Evolutionary conservation across 2,797 vertebrate genomes (phyloP).

Genomic region (Phylloscopus collybita): DNA sequence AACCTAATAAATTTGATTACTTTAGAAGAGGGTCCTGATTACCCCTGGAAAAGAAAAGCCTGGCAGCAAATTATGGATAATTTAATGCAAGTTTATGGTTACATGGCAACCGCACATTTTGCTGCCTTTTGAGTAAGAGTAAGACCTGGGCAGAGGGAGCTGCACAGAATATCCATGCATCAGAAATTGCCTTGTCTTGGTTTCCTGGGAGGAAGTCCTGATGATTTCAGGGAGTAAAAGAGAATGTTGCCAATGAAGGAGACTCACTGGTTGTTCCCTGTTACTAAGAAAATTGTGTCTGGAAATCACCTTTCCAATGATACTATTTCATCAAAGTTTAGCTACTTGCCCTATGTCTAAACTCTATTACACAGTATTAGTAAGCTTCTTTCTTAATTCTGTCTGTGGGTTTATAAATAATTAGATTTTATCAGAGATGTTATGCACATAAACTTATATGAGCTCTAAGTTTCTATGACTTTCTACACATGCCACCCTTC

Average conservation of each 20-base stretch:
- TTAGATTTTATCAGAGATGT: not conserved
- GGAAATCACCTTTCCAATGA: not conserved
- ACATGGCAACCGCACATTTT: not conserved
- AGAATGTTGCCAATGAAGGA: not conserved
- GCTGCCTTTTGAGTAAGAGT: not conserved
- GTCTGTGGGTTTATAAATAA: not conserved
- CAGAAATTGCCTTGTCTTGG: not conserved
- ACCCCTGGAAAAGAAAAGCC: not conserved
- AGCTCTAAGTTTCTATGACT: not conserved
- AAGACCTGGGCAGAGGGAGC: not conserved
- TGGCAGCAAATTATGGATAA: not conserved
- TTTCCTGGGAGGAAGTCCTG: not conserved
- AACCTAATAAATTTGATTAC: slow-evolving; percentile 14
- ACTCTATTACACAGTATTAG: not conserved
- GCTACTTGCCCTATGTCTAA: not conserved
- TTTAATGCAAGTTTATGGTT: not conserved
- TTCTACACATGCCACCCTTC: not conserved
- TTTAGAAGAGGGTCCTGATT: slow-evolving; percentile 3
- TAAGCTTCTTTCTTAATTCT: not conserved
- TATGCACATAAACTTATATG: not conserved
- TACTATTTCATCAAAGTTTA: not conserved
- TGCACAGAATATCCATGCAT: not conserved
- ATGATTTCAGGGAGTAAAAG: not conserved
- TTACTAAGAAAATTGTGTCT: not conserved
- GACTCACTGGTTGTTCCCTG: not conserved